Percentiles rank a stretch among this genome's conserved stretches.
These are phyloP conservation scores for Agrotis ipsilon DNA, from an alignment of 2,888 invertebrate species.

Conservation along the genomic window DNA sequence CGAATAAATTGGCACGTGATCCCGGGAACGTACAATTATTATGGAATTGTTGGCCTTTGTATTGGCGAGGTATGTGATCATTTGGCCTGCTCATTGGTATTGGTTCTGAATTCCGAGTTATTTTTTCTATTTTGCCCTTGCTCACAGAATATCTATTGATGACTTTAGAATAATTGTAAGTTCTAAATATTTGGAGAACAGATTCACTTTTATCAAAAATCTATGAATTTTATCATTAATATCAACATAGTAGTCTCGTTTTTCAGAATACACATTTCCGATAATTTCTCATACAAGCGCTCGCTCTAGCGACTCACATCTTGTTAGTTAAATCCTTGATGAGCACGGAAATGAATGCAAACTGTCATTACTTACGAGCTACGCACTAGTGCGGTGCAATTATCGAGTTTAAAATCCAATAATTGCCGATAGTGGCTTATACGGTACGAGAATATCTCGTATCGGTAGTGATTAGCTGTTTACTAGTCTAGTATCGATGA, in stretches of 20 bases:
- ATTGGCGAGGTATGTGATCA: not conserved
- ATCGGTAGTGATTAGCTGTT: slow-evolving; percentile 1
- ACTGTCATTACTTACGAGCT: slow-evolving; percentile 58
- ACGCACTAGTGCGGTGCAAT: slow-evolving; percentile 52
- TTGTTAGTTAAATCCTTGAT: slow-evolving; percentile 41
- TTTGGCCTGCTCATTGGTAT: not conserved
- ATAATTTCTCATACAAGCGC: slow-evolving; percentile 9
- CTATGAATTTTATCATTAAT: too few relatives aligned
- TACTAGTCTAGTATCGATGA: not conserved
- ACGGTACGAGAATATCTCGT: slow-evolving; percentile 12
- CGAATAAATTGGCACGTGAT: slow-evolving; percentile 27
- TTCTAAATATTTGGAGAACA: too few relatives aligned
- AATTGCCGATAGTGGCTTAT: slow-evolving; percentile 29
- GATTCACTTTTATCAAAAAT: too few relatives aligned
- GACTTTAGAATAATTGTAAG: too few relatives aligned
- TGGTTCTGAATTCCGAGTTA: too few relatives aligned
- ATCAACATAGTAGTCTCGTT: too few relatives aligned
- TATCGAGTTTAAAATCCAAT: slow-evolving; percentile 60
- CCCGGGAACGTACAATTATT: slow-evolving; percentile 11
- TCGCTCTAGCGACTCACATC: slow-evolving; percentile 4
- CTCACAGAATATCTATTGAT: too few relatives aligned
- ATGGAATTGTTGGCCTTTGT: not conserved
- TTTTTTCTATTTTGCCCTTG: too few relatives aligned
- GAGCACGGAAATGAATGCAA: slow-evolving; percentile 52
- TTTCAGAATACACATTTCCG: too few relatives aligned